A percentile compares a stretch with the other conserved stretches of the same genome.
Evolutionary conservation across 2,113 vertebrate genomes (phyloP).

Genomic region (Podocnemis expansa): DNA sequence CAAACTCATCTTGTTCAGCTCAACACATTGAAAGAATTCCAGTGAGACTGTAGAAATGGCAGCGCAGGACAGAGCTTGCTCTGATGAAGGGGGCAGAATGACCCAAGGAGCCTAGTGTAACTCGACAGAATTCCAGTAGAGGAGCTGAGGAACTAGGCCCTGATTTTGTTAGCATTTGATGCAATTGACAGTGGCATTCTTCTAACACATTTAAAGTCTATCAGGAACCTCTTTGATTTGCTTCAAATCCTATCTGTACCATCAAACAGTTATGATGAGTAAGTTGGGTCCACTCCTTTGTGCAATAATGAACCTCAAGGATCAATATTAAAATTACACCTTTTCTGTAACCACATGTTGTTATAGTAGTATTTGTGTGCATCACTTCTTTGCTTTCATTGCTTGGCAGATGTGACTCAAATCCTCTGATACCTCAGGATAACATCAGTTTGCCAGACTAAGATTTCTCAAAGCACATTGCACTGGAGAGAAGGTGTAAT

Average conservation of each 20-base stretch:
- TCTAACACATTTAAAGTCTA: background rate
- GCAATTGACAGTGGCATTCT: background rate
- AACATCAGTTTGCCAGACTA: background rate
- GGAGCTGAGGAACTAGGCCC: background rate
- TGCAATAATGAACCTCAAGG: background rate
- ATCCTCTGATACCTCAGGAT: background rate
- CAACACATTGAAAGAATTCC: background rate
- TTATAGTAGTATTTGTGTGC: background rate
- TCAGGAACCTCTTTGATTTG: background rate
- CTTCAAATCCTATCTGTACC: background rate
- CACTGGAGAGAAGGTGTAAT: background rate
- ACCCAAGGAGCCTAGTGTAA: background rate
- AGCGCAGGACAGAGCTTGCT: background rate
- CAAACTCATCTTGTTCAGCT: background rate
- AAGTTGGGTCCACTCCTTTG: accelerated
- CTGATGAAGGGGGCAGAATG: background rate
- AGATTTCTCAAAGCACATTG: background rate
- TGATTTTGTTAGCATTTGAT: background rate
- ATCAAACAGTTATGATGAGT: background rate
- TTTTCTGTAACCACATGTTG: background rate
- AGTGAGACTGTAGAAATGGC: background rate
- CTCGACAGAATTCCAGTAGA: background rate
- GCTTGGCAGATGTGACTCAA: background rate
- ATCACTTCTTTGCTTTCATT: background rate
- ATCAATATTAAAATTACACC: background rate